Evolutionary conservation across 2,888 invertebrate genomes (phyloP).

Genomic region (Brenthis hecate): DNA sequence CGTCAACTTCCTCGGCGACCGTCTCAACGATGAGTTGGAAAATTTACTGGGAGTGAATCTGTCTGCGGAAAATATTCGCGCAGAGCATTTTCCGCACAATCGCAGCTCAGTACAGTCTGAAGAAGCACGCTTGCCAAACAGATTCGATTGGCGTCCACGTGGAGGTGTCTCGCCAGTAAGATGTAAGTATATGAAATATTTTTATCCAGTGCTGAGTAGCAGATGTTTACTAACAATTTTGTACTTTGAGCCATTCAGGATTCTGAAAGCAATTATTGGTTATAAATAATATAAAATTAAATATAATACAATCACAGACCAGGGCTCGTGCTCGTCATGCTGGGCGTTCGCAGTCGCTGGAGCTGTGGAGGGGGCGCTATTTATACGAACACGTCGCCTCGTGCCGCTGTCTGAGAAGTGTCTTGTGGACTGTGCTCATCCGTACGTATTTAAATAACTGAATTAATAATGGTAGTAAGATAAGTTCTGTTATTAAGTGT

Average conservation of each 20-base stretch:
- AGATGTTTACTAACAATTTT: too few relatives aligned
- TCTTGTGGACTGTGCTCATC: constrained; percentile 69
- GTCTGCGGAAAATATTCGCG: constrained; percentile 38
- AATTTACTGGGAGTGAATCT: constrained; percentile 51
- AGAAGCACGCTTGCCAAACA: constrained; percentile 52
- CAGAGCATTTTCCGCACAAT: constrained; percentile 57
- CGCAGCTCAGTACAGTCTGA: constrained; percentile 46
- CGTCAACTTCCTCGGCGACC: constrained; percentile 60
- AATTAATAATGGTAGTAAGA: too few relatives aligned
- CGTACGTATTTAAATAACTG: constrained; percentile 47
- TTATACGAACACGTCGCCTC: constrained; percentile 57
- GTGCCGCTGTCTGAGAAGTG: constrained; percentile 66
- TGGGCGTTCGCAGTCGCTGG: constrained; percentile 75
- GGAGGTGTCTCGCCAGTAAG: constrained; percentile 68
- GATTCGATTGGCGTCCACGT: constrained; percentile 66
- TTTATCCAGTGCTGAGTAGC: too few relatives aligned
- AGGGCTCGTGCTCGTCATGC: constrained; percentile 64
- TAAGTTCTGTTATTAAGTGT: not conserved
- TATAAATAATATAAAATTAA: not conserved
- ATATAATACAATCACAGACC: constrained; percentile 50
- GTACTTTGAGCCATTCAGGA: too few relatives aligned
- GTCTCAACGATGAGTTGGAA: constrained; percentile 57
- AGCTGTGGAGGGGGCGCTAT: constrained; percentile 72
- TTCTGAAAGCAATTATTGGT: too few relatives aligned
- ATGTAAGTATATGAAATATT: constrained; percentile 50